Conservation (phyloP, 2,888 invertebrate species). For the Nipponacmea schrenckii region DNA sequence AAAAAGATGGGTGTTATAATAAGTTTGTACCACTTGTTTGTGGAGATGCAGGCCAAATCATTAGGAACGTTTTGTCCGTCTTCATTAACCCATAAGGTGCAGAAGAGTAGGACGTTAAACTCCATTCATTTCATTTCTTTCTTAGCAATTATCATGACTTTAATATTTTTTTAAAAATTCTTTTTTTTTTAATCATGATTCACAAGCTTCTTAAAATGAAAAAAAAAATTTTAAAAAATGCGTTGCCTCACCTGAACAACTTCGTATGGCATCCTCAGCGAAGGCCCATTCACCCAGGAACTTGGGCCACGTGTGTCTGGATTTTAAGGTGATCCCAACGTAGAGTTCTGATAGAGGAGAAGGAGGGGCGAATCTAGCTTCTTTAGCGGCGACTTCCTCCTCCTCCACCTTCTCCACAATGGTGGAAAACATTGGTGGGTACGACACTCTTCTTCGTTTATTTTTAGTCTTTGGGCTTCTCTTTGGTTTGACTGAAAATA, state of each 20-base stretch:
- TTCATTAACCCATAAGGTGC: too few relatives aligned
- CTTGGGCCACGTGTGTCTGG: constrained; percentile 43
- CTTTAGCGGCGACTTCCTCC: constrained; percentile 70
- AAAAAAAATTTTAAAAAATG: too few relatives aligned
- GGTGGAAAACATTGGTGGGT: constrained; percentile 46
- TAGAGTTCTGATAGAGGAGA: constrained; percentile 56
- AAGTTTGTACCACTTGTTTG: too few relatives aligned
- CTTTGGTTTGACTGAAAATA: constrained; percentile 16
- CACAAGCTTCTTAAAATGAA: too few relatives aligned
- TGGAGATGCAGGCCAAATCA: too few relatives aligned
- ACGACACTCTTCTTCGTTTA: constrained; percentile 38
- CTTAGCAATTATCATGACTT: too few relatives aligned
- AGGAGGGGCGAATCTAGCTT: constrained; percentile 39
- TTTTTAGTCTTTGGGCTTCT: constrained; percentile 25
- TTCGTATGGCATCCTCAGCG: constrained; percentile 28
- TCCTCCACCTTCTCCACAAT: constrained; percentile 65
- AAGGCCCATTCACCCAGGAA: constrained; percentile 50
- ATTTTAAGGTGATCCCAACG: constrained; percentile 44
- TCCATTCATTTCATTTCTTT: too few relatives aligned
- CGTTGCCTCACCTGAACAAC: constrained; percentile 16
- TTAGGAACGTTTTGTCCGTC: too few relatives aligned
- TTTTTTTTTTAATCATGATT: too few relatives aligned
- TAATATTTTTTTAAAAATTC: too few relatives aligned
- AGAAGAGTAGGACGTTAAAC: too few relatives aligned
- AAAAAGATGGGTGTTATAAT: too few relatives aligned